Conservation (phyloP, 2,113 vertebrate species). For the Chamaea fasciata region DNA sequence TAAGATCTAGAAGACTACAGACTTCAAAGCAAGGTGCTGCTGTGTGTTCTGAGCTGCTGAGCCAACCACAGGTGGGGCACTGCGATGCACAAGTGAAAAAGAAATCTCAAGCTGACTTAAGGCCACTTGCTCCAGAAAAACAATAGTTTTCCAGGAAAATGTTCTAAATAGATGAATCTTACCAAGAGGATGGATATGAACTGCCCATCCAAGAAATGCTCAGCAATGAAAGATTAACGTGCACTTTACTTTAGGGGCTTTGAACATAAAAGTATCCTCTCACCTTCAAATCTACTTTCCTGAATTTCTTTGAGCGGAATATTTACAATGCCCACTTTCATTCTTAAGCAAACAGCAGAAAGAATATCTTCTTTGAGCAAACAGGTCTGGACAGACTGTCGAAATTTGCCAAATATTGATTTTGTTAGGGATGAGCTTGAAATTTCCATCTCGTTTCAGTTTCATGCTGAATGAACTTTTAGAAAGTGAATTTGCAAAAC, state of each 20-base stretch:
- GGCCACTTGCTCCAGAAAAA: not conserved
- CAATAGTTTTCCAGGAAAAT: not conserved
- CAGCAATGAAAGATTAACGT: not conserved
- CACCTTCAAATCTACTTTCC: not conserved
- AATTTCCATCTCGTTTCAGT: not conserved
- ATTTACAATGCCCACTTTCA: not conserved
- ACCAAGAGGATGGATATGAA: not conserved
- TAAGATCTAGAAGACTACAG: not conserved
- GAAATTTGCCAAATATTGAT: not conserved
- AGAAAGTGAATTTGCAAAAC: not conserved
- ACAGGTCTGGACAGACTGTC: not conserved
- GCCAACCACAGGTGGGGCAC: not conserved
- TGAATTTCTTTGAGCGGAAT: not conserved
- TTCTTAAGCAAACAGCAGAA: not conserved
- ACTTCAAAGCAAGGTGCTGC: not conserved
- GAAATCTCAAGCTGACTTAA: not conserved
- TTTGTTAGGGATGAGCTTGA: not conserved
- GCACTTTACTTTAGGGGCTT: not conserved
- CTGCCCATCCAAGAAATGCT: not conserved
- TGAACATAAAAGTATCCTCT: not conserved
- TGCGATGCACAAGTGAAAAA: not conserved
- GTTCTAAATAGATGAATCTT: not conserved
- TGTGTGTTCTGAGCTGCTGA: not conserved
- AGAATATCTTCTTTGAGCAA: not conserved
- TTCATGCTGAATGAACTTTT: not conserved